Base-by-base conservation (phyloP, 2,113 vertebrate genomes). In the Dicentrarchus labrax region DNA sequence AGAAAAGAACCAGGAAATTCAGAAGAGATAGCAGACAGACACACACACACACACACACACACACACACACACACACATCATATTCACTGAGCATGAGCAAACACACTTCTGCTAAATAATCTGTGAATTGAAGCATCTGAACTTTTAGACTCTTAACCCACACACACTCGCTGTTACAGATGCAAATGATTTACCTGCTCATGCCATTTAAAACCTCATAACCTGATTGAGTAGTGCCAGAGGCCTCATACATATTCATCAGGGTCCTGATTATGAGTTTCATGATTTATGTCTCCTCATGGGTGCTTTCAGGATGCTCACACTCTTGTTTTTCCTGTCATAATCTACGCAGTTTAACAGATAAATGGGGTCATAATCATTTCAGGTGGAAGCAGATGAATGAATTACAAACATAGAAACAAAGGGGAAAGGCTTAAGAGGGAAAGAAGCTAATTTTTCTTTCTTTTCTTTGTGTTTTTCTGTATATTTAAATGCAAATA, bases 181-280 rank as follows among this genome's bases (percentile, higher is more conserved):
- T 85, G 82, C 79, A 85, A 75, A 85, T 90, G 47, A 83, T 66
- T 83, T 56, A 80, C 62, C 48, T 78, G 13, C 59, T 62, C 16
- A 1, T 36, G 54, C 36, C 50, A 68, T 79, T 74, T 45, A 45
- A 75, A 82, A 30, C 50, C 43, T 80, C 71, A 47, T 61, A 78
- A 76, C 13, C 38, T 83, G 82, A 86, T 57, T 84, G 64, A 88
- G 59, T 13, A 15, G 65, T 60, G 72, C 48, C 36, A 39, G 24
- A 71, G 16, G 36, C 19, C 13, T 85, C 66, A 85, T 88, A 11
- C 60, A 88, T 88, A 81, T 86, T 88, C 84, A 86, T 77, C 59
- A 19, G 21, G 59, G 21, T 38, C 21, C 39, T 74, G 82, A 82
- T 89, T 82, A 75, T 78, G 79, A 24, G 69, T 72, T 51, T 53